These are phyloP conservation scores for Drosophila quinaria DNA, from an alignment of 2,888 invertebrate genomes.

Conservation along the genomic window DNA sequence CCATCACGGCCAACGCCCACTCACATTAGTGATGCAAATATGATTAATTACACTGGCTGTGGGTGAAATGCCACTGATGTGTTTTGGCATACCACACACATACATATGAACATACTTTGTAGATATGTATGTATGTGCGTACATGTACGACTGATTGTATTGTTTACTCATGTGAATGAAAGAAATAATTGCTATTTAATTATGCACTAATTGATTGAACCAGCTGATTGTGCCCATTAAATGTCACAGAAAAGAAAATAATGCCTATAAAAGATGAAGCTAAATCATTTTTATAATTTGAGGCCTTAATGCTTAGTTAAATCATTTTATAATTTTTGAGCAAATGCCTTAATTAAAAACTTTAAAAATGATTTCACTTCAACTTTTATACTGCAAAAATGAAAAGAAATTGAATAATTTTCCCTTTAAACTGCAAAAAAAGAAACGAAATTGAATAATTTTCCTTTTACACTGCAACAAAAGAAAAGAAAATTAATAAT, in stretches of 20 bases:
- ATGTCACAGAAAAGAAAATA: neutral
- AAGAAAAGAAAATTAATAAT: neutral
- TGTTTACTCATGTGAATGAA: constrained; percentile 31
- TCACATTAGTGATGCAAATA: constrained; percentile 28
- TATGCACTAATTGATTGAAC: constrained; percentile 24
- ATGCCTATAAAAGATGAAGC: too few species aligned
- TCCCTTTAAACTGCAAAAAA: too few species aligned
- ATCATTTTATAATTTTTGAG: too few species aligned
- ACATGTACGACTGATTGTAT: constrained; percentile 5
- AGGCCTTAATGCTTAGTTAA: too few species aligned
- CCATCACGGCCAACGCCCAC: neutral
- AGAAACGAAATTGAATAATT: too few species aligned
- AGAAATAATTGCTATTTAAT: constrained; percentile 47
- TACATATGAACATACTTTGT: neutral
- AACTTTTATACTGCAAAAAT: neutral
- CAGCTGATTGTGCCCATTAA: constrained; percentile 7
- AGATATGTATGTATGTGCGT: neutral
- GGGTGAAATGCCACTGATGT: constrained; percentile 9
- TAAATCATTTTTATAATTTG: too few species aligned
- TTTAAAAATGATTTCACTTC: neutral
- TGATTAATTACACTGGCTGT: constrained; percentile 52
- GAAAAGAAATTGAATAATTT: too few species aligned
- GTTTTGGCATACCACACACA: constrained; percentile 1
- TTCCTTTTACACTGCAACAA: too few species aligned
- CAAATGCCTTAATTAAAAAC: too few species aligned